These are phyloP conservation scores for Parnassius orleans DNA, from an alignment of 2,888 invertebrate species.

Conservation along the genomic window DNA sequence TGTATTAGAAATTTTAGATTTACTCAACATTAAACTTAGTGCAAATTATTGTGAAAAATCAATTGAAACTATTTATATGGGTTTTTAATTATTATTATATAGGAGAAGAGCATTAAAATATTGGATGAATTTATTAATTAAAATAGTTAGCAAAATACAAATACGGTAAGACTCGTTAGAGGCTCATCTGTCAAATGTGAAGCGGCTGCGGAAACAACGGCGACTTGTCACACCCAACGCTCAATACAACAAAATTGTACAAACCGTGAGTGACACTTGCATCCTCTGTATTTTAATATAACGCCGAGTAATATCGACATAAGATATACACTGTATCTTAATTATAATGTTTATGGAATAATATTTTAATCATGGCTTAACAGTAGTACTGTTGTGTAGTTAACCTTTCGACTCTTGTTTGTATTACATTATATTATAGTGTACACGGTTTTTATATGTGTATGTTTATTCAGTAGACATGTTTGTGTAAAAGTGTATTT, in stretches of 20 bases:
- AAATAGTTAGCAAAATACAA: constrained; percentile 81
- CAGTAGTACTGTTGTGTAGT: constrained; percentile 79
- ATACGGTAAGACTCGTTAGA: constrained; percentile 79
- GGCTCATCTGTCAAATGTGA: constrained; percentile 75
- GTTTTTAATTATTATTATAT: constrained; percentile 80
- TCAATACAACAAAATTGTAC: constrained; percentile 9
- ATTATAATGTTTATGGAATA: constrained; percentile 69
- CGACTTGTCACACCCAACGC: constrained; percentile 23
- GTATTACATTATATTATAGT: constrained; percentile 77
- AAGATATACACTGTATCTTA: constrained; percentile 71
- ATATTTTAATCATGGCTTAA: constrained; percentile 79
- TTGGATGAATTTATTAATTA: constrained; percentile 82
- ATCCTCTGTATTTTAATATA: constrained; percentile 62
- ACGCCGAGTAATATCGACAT: constrained; percentile 66
- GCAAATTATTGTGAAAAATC: constrained; percentile 81
- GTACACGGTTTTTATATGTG: constrained; percentile 81
- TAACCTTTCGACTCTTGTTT: constrained; percentile 77
- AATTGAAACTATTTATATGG: constrained; percentile 80
- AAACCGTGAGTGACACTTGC: constrained; percentile 31
- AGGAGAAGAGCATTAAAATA: constrained; percentile 76
- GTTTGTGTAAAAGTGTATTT: constrained; percentile 78
- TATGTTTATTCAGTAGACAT: constrained; percentile 79
- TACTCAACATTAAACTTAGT: constrained; percentile 79
- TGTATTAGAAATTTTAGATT: constrained; percentile 81
- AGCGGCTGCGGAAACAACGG: constrained; percentile 38